Evolutionary conservation across 2,888 invertebrate species (phyloP).

Genomic region (Papilio demoleus): DNA sequence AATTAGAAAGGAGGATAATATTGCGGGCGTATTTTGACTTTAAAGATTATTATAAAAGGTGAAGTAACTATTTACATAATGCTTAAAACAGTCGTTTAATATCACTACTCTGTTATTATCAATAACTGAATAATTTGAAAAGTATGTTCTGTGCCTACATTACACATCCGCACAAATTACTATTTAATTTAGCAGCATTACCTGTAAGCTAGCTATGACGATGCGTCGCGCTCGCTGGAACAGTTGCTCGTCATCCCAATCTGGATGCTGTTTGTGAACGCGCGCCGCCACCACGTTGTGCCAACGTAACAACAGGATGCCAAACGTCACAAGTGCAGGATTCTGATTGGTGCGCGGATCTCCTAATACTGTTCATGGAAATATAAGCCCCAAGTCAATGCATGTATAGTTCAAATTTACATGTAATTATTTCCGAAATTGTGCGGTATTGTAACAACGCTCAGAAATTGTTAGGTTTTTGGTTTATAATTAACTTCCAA

Average conservation of each 20-base stretch:
- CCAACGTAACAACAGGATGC: slow-evolving; percentile 97
- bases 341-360: slow-evolving; percentile 99
- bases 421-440: neutral
- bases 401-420: neutral
- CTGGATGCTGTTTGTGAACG: slow-evolving; percentile 90
- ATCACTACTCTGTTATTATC: neutral
- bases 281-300: slow-evolving; percentile 95
- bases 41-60: neutral
- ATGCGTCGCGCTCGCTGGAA: slow-evolving; percentile 95
- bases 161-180: too few relatives aligned
- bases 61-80: neutral
- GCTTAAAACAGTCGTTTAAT: neutral
- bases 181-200: slow-evolving; percentile 56
- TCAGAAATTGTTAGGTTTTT: too few relatives aligned
- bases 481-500: neutral
- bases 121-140: neutral
- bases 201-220: slow-evolving; percentile 96
- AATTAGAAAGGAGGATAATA: neutral
- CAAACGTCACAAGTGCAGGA: slow-evolving; percentile 96
- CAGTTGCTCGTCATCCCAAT: slow-evolving; percentile 96
- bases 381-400: neutral
- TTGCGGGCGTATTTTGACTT: neutral
- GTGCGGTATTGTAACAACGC: neutral
- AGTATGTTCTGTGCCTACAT: neutral
- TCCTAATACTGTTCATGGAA: slow-evolving; percentile 90